phyloP scores from a whole-genome alignment of 2,113 vertebrate species.

The Arvicanthis niloticus region DNA sequence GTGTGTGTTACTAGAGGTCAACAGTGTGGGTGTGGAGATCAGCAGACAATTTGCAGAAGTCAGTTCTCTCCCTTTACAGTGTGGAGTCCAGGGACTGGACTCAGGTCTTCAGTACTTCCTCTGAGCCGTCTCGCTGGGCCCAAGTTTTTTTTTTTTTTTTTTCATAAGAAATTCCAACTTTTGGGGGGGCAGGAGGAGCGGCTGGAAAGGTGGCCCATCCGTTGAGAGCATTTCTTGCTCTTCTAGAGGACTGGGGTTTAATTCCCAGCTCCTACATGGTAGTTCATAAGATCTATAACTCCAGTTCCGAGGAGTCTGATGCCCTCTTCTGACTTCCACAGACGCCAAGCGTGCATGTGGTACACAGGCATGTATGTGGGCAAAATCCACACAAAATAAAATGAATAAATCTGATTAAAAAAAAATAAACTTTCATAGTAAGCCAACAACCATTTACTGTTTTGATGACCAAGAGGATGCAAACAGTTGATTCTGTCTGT shows the following conservation, averaged over 20 bases:
- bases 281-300: neutral
- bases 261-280: neutral
- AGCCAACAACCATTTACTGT: neutral
- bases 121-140: neutral
- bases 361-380: neutral
- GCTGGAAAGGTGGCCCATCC: neutral
- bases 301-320: neutral
- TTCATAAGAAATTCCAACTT: neutral
- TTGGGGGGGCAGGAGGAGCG: neutral
- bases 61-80: neutral
- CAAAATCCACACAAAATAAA: neutral
- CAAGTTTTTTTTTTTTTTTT: neutral
- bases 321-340: neutral
- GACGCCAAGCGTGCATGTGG: neutral
- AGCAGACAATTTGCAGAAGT: neutral
- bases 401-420: neutral
- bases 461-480: neutral
- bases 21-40: neutral
- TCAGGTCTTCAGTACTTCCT: neutral
- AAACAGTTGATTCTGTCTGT: neutral
- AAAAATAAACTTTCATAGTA: slow-evolving; percentile 40
- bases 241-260: neutral
- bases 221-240: neutral
- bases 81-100: neutral
- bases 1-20: neutral